A percentile compares a stretch with the other conserved stretches of the same genome.
These are phyloP conservation scores for Hydrocynus forskahlii DNA, from an alignment of 2,797 vertebrate species.

Conservation along the genomic window DNA sequence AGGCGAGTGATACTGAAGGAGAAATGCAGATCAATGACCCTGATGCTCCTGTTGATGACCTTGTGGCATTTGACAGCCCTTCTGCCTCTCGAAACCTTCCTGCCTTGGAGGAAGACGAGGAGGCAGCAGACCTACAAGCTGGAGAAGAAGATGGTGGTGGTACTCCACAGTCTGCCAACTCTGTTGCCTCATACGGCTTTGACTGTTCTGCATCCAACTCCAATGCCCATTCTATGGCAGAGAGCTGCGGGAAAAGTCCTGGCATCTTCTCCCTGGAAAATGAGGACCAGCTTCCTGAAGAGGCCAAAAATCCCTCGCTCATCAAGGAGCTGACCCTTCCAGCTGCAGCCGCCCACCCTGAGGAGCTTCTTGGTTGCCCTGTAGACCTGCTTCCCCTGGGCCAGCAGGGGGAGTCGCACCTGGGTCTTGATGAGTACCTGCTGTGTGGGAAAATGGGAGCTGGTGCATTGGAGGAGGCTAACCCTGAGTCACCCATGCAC, in stretches of 20 bases:
- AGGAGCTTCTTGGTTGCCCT: slow-evolving; percentile 70
- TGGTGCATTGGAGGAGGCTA: slow-evolving; percentile 62
- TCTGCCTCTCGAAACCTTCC: slow-evolving; percentile 66
- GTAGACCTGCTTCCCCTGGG: slow-evolving; percentile 78
- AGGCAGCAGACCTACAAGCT: slow-evolving; percentile 64
- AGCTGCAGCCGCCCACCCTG: slow-evolving; percentile 64
- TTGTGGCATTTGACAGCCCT: slow-evolving; percentile 71
- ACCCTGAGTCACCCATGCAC: slow-evolving; percentile 66
- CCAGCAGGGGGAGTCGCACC: slow-evolving; percentile 61
- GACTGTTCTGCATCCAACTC: slow-evolving; percentile 83
- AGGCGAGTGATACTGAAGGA: slow-evolving; percentile 81
- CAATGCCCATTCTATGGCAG: slow-evolving; percentile 82
- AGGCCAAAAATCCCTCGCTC: slow-evolving; percentile 81
- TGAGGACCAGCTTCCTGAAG: slow-evolving; percentile 81
- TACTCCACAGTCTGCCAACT: slow-evolving; percentile 82
- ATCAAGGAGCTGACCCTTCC: slow-evolving; percentile 80
- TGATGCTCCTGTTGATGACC: slow-evolving; percentile 64
- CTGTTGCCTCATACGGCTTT: slow-evolving; percentile 82
- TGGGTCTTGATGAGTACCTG: slow-evolving; percentile 71
- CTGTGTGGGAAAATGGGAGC: slow-evolving; percentile 69
- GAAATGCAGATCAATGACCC: slow-evolving; percentile 81
- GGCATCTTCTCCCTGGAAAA: slow-evolving; percentile 85
- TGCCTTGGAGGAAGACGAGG: slow-evolving; percentile 77
- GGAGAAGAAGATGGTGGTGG: slow-evolving; percentile 80
- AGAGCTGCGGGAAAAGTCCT: slow-evolving; percentile 84